Conservation (phyloP, 2,888 invertebrate species). For the Harpagoxenus sublaevis region DNA sequence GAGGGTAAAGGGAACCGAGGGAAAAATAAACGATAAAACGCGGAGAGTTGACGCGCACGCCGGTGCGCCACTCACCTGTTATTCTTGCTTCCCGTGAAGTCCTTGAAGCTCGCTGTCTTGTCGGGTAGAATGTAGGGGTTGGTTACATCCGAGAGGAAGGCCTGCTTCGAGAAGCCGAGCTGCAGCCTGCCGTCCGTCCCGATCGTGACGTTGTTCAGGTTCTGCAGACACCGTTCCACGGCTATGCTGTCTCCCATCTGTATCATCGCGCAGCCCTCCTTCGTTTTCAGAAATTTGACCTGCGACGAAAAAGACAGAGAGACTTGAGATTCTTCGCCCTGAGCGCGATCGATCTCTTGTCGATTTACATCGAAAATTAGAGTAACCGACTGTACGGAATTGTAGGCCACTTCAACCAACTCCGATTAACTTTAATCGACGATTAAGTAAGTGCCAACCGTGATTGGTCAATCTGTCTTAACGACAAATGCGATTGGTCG, state of each 20-base stretch:
- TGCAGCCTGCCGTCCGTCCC: conserved; percentile 91
- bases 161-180: conserved; percentile 96
- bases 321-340: neutral
- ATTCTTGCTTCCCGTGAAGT: conserved; percentile 98
- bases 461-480: too few relatives aligned
- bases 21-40: conserved; percentile 29
- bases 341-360: neutral
- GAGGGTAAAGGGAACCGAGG: neutral
- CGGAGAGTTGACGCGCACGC: neutral
- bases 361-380: conserved; percentile 4
- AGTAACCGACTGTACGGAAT: neutral
- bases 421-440: too few relatives aligned
- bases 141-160: conserved; percentile 97
- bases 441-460: too few relatives aligned
- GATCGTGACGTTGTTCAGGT: conserved; percentile 97
- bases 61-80: conserved; percentile 88
- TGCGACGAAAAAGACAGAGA: conserved; percentile 53
- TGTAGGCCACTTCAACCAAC: neutral
- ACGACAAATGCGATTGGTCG: too few relatives aligned
- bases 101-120: conserved; percentile 98
- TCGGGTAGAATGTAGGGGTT: conserved; percentile 98
- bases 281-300: conserved; percentile 98
- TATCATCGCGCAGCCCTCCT: conserved; percentile 99
- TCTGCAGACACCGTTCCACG: conserved; percentile 97
- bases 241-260: conserved; percentile 99